These are phyloP conservation scores for Cryptotermes secundus DNA, from an alignment of 1,140 invertebrate genomes.

Conservation along the genomic window DNA sequence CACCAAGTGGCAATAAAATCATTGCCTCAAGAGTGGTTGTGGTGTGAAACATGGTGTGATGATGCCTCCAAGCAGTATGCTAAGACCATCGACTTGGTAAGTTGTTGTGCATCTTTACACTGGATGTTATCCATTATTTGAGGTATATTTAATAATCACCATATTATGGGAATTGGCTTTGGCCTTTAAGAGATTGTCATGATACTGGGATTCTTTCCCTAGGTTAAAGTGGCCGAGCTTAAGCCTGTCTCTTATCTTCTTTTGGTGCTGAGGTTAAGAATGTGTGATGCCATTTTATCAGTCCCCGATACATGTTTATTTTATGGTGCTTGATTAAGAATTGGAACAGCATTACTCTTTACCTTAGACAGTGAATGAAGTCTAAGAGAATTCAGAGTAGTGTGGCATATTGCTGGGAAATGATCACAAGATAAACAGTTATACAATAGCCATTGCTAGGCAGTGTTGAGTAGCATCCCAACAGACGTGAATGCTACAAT, in stretches of 20 bases:
- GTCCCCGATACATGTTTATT: too few species aligned
- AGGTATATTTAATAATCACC: background rate
- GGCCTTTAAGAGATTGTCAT: background rate
- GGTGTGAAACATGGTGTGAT: slow-evolving; percentile 99
- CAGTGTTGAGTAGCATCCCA: too few species aligned
- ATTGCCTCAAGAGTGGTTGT: slow-evolving; percentile 99
- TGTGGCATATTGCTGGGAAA: too few species aligned
- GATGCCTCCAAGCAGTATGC: slow-evolving; percentile 85
- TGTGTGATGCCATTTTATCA: background rate
- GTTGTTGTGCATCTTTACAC: slow-evolving; percentile 32
- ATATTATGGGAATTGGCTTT: background rate
- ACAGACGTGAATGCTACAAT: too few species aligned
- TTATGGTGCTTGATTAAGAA: background rate
- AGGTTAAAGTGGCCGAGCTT: background rate
- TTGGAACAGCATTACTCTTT: too few species aligned
- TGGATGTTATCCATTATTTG: background rate
- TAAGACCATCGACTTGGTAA: slow-evolving; percentile 97
- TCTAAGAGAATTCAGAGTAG: too few species aligned
- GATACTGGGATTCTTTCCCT: background rate
- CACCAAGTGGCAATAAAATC: slow-evolving; percentile 99
- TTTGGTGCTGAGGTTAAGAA: too few species aligned
- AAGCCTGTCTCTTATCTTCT: too few species aligned
- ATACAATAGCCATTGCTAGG: too few species aligned
- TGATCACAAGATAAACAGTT: too few species aligned
- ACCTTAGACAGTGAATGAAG: too few species aligned